Base-by-base conservation (phyloP, 2,888 invertebrate genomes). In the Campoplex nolae region DNA sequence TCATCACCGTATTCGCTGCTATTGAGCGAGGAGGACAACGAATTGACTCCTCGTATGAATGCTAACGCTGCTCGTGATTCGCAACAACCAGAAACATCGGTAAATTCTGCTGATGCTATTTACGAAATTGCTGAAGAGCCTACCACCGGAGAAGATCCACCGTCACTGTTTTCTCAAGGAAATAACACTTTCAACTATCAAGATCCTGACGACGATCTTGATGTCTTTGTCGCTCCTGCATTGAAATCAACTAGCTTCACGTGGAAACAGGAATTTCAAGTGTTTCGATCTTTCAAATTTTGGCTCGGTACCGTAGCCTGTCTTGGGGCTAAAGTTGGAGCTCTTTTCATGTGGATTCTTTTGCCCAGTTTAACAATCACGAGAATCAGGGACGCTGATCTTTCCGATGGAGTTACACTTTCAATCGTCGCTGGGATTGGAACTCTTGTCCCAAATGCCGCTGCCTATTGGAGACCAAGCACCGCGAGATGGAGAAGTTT, bases 1-100 rank as follows among this genome's bases (percentile, higher is more conserved):
- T 71, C 86, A 0, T 88, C 90, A 6, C 92, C 91, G 51, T 92
- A 92, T 79, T 91, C 90, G 9, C 88, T 92, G 4, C 88, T 92
- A 3, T 56, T 92, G 45, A 88, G 89, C 35, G 88, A 89, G 18
- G 92, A 92, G 13, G 92, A 92, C 73, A 92, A 89, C 62, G 92
- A 92, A 85, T 84, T 92, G 70, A 89, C 90, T 0, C 23, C 71
- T 1, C 83, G 68, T 32, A 58, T 73, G 9, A 67, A 65, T 35
- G 71, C 86, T 4, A 85, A 89, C 42, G 76, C 80, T 11, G 78
- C 85, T 62, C 84, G 62, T 32, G 84, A 74, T 28, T 28, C 74
- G 32, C 79, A 73, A 42, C 75, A 68, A 35, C 28, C 28, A 4
- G 82, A 42, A 71, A 38, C 73, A 0, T 35, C 78, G 23, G 65